Percentiles rank a stretch among this genome's conserved stretches.
phyloP scores from a whole-genome alignment of 2,113 vertebrate genomes.

The Otolemur garnettii region DNA sequence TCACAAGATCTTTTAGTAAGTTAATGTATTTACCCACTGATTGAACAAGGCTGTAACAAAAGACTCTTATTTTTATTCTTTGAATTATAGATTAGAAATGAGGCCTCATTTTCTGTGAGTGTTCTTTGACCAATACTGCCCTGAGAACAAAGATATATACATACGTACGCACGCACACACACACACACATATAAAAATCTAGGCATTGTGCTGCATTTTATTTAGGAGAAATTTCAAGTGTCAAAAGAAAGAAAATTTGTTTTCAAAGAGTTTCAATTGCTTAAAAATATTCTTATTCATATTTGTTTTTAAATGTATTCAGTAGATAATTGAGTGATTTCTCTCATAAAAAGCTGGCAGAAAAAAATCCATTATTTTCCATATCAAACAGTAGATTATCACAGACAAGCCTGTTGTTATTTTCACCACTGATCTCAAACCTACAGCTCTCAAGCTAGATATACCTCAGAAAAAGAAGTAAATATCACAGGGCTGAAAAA shows the following conservation, averaged over 20 bases:
- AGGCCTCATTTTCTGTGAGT: neutral
- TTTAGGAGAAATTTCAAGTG: neutral
- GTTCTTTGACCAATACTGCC: neutral
- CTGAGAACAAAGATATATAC: neutral
- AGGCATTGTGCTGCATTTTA: neutral
- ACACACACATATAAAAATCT: neutral
- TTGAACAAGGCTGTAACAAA: slow-evolving; percentile 56
- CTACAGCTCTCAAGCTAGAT: neutral
- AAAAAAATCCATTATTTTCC: neutral
- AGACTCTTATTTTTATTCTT: slow-evolving; percentile 53
- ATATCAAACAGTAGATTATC: neutral
- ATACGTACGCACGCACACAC: too few species aligned
- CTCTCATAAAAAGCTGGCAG: neutral
- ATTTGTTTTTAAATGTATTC: slow-evolving; percentile 8
- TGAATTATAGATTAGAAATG: slow-evolving; percentile 64
- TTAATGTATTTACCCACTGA: slow-evolving; percentile 76
- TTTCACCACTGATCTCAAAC: slow-evolving; percentile 38
- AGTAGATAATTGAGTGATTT: slow-evolving; percentile 36
- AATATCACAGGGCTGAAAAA: slow-evolving; percentile 17
- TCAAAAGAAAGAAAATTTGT: neutral
- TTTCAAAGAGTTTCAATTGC: neutral
- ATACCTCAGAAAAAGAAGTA: slow-evolving; percentile 17
- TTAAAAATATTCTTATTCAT: neutral
- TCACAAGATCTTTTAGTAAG: slow-evolving; percentile 66
- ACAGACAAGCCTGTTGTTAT: slow-evolving; percentile 41